Base-by-base conservation (phyloP, 2,888 invertebrate genomes). In the Orchesellides sinensis region DNA sequence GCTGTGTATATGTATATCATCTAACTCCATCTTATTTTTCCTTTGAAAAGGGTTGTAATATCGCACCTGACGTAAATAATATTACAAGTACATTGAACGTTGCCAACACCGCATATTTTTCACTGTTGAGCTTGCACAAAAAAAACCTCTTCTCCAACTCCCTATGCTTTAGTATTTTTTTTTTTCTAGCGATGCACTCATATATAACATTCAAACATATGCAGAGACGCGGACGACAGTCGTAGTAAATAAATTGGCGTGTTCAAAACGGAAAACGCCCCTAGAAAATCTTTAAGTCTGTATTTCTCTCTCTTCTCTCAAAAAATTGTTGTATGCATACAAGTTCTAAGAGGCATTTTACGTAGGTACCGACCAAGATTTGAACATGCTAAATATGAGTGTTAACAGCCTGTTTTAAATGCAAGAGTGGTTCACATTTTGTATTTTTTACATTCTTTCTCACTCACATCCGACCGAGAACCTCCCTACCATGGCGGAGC, bases 61-160 rank as follows among this genome's bases (percentile, higher is more conserved):
- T 80, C 59, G 66, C 73, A 80, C 80, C 80, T 80, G 80, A 80
- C 73, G 80, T 80, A 80, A 80, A 80, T 80, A 80, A 80, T 80
- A 73, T 80, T 73, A 68, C 56, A 80, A 73, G 73, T 66, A 73
- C 73, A 80, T 56, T 80, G 73, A 80, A 56, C 73, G 29, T 65
- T 80, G 80, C 80, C 80, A 80, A 80, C 72, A 80, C 80, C 59
- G 59, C 80, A 80, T 80, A 80, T 73, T 80, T 80, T 66, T 73
- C 56, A 59, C 56, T 68, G 49, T 25, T 61, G 59, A 56, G 45
- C 23, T 52, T 56, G n/a, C 19, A 0, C 35, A 25, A 1, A 47
- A n/a, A n/a, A n/a, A n/a, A n/a, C n/a, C n/a, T n/a, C n/a, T n/a
- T n/a, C n/a, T n/a, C 5, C 49, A 19, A 17, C 56, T 56, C 49